phyloP scores from a whole-genome alignment of 2,888 invertebrate genomes.

The Himalopsyche anomala region DNA sequence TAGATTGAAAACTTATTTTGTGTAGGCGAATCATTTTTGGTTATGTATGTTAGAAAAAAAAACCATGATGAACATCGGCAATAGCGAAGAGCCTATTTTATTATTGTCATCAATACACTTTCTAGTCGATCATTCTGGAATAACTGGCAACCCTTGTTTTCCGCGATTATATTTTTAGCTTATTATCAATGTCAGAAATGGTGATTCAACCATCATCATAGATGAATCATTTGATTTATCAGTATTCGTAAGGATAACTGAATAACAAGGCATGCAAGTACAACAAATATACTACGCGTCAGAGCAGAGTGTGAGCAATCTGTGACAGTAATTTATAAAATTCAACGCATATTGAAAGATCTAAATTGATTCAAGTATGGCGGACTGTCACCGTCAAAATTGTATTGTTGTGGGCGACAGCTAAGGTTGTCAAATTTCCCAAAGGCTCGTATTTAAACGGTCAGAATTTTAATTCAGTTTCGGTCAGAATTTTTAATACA shows the following conservation, averaged over 20 bases:
- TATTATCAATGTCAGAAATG: background rate
- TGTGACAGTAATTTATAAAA: constrained; percentile 19
- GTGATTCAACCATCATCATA: constrained; percentile 15
- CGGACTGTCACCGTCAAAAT: background rate
- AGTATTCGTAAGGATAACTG: background rate
- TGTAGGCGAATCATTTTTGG: too few relatives aligned
- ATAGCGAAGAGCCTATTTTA: too few relatives aligned
- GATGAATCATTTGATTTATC: background rate
- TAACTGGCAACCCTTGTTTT: background rate
- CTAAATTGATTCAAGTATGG: background rate
- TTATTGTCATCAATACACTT: too few relatives aligned
- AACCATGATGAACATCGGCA: too few relatives aligned
- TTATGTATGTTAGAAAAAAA: too few relatives aligned
- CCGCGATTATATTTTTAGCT: background rate
- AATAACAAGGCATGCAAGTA: background rate
- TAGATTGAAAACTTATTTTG: too few relatives aligned
- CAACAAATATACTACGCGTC: background rate
- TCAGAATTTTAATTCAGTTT: too few relatives aligned
- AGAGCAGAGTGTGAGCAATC: constrained; percentile 2
- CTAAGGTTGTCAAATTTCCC: background rate
- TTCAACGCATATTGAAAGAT: constrained; percentile 1
- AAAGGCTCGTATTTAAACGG: too few relatives aligned
- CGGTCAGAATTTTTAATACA: too few relatives aligned
- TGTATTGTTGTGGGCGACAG: background rate
- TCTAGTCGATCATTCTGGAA: background rate